Base-by-base conservation (phyloP, 2,888 invertebrate species). In the Phaedon cochleariae region DNA sequence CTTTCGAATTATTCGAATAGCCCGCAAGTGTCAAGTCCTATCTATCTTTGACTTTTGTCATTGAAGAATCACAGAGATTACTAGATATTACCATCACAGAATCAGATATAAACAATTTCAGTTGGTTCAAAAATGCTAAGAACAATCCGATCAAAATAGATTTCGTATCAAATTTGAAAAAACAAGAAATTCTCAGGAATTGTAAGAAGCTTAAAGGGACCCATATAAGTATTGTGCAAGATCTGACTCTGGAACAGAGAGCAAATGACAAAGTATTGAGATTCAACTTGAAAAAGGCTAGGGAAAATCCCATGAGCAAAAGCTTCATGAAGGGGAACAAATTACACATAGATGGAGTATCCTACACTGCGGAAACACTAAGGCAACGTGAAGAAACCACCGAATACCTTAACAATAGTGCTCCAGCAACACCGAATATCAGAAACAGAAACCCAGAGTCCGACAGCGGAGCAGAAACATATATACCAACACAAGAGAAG, bases 321-420 rank as follows among this genome's bases (percentile, higher is more conserved):
- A 21, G n/a, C 1, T 54, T n/a, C 22, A 55, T 55, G 31, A 58
- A 62, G 34, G 54, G 41, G 45, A 58, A 46, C 29, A 58, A 58
- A 15, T 21, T n/a, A n/a, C n/a, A n/a, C n/a, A n/a, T n/a, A n/a
- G 9, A 57, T 18, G 7, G 41, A 9, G 12, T 41, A 21, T 22
- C n/a, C 46, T n/a, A n/a, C n/a, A n/a, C n/a, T n/a, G n/a, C n/a
- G n/a, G n/a, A n/a, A n/a, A n/a, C n/a, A n/a, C n/a, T n/a, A 4
- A 15, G 10, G 22, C 21, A 22, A 46, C 21, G 22, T 21, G 45
- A 57, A 41, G 41, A 58, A 58, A 18, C 18, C 12, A 17, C 9
- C 20, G 26, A 51, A 12, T 21, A 20, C 3, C 51, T 10, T 21
- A 51, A 51, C n/a, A 7, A 18, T 46, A 58, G 46, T 58, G 58